Base-by-base conservation (phyloP, 35 echinoderm and acorn worm species). In the Apostichopus parvimensis region DNA sequence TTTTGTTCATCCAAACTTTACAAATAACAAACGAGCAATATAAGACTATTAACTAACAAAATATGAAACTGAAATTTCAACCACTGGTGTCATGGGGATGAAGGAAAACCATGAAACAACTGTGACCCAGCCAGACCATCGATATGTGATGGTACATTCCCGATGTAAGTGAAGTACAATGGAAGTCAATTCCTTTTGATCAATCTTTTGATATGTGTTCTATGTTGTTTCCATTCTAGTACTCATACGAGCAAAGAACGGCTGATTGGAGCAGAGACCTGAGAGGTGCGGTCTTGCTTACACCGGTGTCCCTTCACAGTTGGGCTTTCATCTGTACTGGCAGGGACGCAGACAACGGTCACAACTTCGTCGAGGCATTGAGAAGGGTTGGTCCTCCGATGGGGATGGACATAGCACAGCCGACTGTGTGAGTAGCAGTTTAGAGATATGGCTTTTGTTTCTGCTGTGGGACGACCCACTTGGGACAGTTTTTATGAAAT, bases 241-340 rank as follows among this genome's bases (percentile, higher is more conserved):
- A 93, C 78, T 56, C 70, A 3, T 98, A 95, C 92, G 86, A 92
- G 5, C 92, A 83, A 61, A 58, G 21, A 12, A 77, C 91, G 23
- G 96, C 96, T 0, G 94, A 98, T 55, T 98, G 96, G 96, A 57
- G 72, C 17, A 87, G 94, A 12, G 92, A 93, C 0, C 68, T 90
- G 11, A 82, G 96, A 15, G 90, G 92, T 14, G 88, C 91, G 18
- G 12, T n/a, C 4, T 85, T 98, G n/a, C 79, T 54, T 1, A 88
- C 53, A 13, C 4, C 73, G 3, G 89, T 95, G 0, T 15, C 81
- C 34, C 89, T 98, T 26, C 9, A 77, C 3, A 15, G 92, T 54
- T 98, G 96, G 96, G 25, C 88, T 8, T 53, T 98, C 53, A 22
- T 98, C 25, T 95, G 57, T 79, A 88, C 91, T 12, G 54, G 24